Conservation (phyloP, 2,113 vertebrate genomes). For the Xenopus borealis region DNA sequence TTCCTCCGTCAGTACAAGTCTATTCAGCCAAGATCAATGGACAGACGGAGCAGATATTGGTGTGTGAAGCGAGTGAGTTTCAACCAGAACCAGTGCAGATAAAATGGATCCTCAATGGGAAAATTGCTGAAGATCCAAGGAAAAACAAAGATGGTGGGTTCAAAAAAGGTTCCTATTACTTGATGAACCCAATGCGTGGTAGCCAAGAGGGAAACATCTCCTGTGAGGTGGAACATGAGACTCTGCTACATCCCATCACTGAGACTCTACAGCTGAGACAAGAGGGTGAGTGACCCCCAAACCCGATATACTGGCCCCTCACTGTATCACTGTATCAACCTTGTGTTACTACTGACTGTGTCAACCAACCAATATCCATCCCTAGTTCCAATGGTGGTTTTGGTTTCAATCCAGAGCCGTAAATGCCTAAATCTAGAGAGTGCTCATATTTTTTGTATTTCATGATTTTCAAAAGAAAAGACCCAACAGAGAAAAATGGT, state of each 20-base stretch:
- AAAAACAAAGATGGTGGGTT: too few species aligned
- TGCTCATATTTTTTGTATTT: background rate
- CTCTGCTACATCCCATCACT: background rate
- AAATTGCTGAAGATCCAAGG: too few species aligned
- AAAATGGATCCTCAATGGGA: background rate
- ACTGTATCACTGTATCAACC: too few species aligned
- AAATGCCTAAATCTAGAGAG: background rate
- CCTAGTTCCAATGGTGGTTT: too few species aligned
- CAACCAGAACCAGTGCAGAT: conserved; percentile 4
- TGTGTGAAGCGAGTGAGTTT: background rate
- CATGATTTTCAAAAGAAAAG: background rate
- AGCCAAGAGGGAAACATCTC: background rate
- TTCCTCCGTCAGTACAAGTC: too few species aligned
- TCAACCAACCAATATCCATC: too few species aligned
- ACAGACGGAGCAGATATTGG: background rate
- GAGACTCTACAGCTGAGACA: background rate
- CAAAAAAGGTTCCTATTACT: too few species aligned
- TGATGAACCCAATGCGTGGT: too few species aligned
- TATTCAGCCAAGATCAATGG: background rate
- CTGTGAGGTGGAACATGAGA: conserved; percentile 34
- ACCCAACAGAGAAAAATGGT: background rate
- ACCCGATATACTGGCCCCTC: too few species aligned
- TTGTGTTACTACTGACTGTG: too few species aligned
- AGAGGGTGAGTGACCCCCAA: too few species aligned
- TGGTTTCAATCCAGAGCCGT: too few species aligned